These are phyloP conservation scores for Tetramorium alpestre DNA, from an alignment of 1,140 invertebrate genomes.

Conservation along the genomic window DNA sequence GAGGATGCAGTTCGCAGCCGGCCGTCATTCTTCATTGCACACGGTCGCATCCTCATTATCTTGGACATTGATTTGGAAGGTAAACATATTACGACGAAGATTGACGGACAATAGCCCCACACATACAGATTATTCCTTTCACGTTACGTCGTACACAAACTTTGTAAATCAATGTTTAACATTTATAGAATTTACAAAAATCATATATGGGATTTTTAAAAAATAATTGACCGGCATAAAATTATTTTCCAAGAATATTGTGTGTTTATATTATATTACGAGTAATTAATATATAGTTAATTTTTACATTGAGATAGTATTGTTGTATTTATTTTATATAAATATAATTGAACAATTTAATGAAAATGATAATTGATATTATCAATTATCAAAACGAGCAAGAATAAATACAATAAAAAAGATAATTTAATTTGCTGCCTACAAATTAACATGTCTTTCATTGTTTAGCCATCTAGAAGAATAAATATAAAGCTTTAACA, in stretches of 20 bases:
- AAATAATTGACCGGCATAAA: background rate
- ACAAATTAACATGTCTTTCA: background rate
- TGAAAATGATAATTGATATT: background rate
- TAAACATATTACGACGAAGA: conserved; percentile 73
- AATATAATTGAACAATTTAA: background rate
- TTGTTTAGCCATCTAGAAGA: conserved; percentile 16
- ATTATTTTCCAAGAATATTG: background rate
- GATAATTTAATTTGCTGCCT: background rate
- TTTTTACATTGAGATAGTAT: background rate
- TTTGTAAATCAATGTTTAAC: background rate
- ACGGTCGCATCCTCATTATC: conserved; percentile 58
- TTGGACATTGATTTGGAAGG: conserved; percentile 71
- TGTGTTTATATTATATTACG: background rate
- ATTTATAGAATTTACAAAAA: background rate
- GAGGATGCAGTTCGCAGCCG: background rate
- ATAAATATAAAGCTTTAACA: background rate
- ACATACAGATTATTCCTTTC: conserved; percentile 33
- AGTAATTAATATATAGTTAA: background rate
- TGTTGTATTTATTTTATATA: background rate
- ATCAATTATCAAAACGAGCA: background rate
- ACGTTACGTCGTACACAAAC: background rate
- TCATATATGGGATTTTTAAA: background rate
- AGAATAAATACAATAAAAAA: background rate
- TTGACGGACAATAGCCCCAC: conserved; percentile 76
- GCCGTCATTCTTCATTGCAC: conserved; percentile 12